phyloP scores from a whole-genome alignment of 2,888 invertebrate species.

The Papilio demoleus region DNA sequence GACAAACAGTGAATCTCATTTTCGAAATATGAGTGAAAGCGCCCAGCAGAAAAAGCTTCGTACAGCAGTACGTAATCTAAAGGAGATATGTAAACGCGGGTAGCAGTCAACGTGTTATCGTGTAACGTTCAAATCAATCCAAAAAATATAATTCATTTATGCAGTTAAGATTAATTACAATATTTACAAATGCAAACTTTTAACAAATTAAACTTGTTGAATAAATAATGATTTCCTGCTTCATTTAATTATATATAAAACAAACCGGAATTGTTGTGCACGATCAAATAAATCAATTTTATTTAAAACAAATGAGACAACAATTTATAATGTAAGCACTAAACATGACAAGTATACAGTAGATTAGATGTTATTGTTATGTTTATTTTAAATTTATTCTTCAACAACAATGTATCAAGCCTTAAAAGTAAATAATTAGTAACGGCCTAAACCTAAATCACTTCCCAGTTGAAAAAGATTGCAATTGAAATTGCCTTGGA shows the following conservation, averaged over 20 bases:
- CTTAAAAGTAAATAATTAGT: neutral
- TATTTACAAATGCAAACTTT: neutral
- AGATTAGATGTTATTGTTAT: neutral
- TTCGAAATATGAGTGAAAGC: too few species aligned
- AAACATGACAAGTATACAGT: neutral
- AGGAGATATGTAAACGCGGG: neutral
- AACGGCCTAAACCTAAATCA: too few species aligned
- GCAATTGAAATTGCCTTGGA: too few species aligned
- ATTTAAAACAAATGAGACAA: neutral
- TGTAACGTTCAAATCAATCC: too few species aligned
- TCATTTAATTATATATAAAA: conserved; percentile 24
- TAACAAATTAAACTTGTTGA: neutral
- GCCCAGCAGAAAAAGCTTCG: too few species aligned
- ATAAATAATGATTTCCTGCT: conserved; percentile 18
- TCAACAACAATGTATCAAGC: neutral
- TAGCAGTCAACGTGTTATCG: too few species aligned
- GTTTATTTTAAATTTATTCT: neutral
- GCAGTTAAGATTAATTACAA: conserved; percentile 3
- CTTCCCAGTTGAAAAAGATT: too few species aligned
- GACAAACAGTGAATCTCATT: too few species aligned
- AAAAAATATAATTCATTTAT: neutral
- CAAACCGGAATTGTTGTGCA: conserved; percentile 4
- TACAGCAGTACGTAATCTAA: fast-evolving
- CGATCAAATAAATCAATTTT: neutral
- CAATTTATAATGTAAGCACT: neutral